phyloP scores from a whole-genome alignment of 2,888 invertebrate species.

The Agrotis segetum region DNA sequence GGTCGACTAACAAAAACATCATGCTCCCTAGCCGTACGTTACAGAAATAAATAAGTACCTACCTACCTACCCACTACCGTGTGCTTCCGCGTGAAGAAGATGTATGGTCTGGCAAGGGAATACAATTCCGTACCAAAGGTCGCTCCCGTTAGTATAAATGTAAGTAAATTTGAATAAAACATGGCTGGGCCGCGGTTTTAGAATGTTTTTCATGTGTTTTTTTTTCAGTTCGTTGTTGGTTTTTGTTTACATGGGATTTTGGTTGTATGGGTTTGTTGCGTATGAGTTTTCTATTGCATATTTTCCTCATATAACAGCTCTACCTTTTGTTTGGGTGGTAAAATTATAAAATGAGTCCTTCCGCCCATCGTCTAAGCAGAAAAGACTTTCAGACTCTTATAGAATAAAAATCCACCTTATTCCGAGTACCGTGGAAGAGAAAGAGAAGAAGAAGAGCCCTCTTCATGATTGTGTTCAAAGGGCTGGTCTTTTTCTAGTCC shows the following conservation, averaged over 20 bases:
- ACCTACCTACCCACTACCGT: constrained; percentile 66
- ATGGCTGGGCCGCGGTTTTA: constrained; percentile 73
- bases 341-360: too few species aligned
- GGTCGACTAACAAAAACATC: constrained; percentile 58
- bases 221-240: constrained; percentile 56
- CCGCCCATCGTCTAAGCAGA: too few species aligned
- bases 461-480: too few species aligned
- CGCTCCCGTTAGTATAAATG: constrained; percentile 90
- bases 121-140: constrained; percentile 89
- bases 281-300: too few species aligned
- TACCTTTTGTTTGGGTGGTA: too few species aligned
- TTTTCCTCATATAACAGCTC: too few species aligned
- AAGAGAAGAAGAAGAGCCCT: too few species aligned
- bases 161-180: constrained; percentile 91
- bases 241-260: constrained; percentile 49
- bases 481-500: too few species aligned
- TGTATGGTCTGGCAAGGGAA: constrained; percentile 89
- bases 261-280: not conserved
- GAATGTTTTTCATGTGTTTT: constrained; percentile 51
- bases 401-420: too few species aligned
- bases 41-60: constrained; percentile 85
- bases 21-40: constrained; percentile 68
- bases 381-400: too few species aligned
- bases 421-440: too few species aligned
- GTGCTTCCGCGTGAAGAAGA: constrained; percentile 85